These are phyloP conservation scores for Gonatopus flavifemur DNA, from an alignment of 1,140 invertebrate genomes.

Conservation along the genomic window DNA sequence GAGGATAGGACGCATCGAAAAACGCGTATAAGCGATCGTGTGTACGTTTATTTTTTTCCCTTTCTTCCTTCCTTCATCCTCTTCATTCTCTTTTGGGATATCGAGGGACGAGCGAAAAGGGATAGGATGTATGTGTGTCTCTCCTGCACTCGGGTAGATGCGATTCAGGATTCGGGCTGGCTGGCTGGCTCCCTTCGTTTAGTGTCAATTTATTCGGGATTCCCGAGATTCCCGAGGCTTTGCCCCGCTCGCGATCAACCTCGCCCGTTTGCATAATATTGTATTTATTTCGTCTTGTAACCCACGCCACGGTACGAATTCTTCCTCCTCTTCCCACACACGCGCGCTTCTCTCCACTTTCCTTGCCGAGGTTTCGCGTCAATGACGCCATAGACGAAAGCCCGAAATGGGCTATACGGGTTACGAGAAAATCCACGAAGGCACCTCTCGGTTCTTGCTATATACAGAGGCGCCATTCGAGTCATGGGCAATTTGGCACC, in stretches of 20 bases:
- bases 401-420: slow-evolving; percentile 48
- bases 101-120: slow-evolving; percentile 1
- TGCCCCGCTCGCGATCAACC: slow-evolving; percentile 42
- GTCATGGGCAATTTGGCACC: slow-evolving; percentile 27
- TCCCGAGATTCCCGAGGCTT: slow-evolving; percentile 52
- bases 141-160: not conserved
- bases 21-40: too few relatives aligned
- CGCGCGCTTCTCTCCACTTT: not conserved
- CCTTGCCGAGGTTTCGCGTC: slow-evolving; percentile 19
- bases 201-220: slow-evolving; percentile 60
- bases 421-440: slow-evolving; percentile 38
- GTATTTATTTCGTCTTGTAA: slow-evolving; percentile 59
- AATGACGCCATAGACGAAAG: slow-evolving; percentile 33
- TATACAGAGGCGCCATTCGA: slow-evolving; percentile 12
- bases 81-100: slow-evolving; percentile 6
- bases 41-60: slow-evolving; percentile 9
- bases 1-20: slow-evolving; percentile 37
- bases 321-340: slow-evolving; percentile 1
- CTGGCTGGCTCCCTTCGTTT: slow-evolving; percentile 52
- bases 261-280: slow-evolving; percentile 58
- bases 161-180: slow-evolving; percentile 17
- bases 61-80: slow-evolving; percentile 1
- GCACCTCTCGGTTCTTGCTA: not conserved
- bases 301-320: slow-evolving; percentile 24
- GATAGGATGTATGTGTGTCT: slow-evolving; percentile 8